Conservation (phyloP, 2,797 vertebrate genomes). For the Sebastes kiyomatsui region DNA sequence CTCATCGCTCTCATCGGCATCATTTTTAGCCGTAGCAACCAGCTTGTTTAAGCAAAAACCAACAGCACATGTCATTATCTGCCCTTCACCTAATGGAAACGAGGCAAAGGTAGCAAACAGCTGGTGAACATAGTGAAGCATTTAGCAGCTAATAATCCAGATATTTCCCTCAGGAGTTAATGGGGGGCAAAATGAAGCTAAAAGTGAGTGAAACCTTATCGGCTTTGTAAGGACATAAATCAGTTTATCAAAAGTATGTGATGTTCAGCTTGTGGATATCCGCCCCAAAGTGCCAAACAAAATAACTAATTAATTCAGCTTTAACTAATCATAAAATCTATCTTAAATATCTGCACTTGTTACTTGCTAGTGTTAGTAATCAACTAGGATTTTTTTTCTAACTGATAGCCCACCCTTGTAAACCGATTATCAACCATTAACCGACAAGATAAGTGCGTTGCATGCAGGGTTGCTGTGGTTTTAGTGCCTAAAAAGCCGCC, state of each 20-base stretch:
- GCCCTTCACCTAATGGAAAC: background rate
- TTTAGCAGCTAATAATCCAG: background rate
- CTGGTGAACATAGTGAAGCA: background rate
- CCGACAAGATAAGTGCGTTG: too few relatives aligned
- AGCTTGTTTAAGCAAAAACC: background rate
- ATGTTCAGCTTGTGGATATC: background rate
- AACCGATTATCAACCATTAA: too few relatives aligned
- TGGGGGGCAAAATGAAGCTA: background rate
- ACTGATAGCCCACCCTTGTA: too few relatives aligned
- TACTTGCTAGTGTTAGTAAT: background rate
- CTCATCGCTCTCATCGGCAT: background rate
- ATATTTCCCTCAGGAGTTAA: background rate
- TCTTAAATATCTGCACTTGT: background rate
- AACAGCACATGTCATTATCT: background rate
- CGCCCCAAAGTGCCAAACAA: background rate
- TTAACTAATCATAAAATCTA: background rate
- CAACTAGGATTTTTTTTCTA: background rate
- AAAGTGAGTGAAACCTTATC: background rate
- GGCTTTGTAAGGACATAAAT: background rate
- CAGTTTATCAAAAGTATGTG: background rate
- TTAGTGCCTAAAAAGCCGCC: too few relatives aligned
- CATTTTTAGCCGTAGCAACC: background rate
- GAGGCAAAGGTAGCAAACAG: background rate
- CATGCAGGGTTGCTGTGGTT: too few relatives aligned
- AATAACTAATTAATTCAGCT: background rate